Base-by-base conservation (phyloP, 2,113 vertebrate species). In the Platysternon megacephalum region DNA sequence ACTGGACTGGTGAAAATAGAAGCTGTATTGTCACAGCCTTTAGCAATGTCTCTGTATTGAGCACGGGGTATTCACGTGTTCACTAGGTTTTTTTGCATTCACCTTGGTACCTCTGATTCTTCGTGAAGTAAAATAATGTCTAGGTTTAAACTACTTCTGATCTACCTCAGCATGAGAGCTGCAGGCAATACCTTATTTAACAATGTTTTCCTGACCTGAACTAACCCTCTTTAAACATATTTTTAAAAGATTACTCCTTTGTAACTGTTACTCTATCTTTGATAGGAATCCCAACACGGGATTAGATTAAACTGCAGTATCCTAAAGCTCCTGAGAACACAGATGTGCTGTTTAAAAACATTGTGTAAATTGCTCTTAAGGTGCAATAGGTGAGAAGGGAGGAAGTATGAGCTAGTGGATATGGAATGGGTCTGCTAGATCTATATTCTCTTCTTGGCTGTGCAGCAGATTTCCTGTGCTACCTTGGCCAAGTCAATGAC, bases 11-110 rank as follows among this genome's bases (percentile, higher is more conserved):
- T 82, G 91, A 96, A 93, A 96, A 95, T 91, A 56, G 61, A 92
- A 95, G 78, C 46, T 78, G 58, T 83, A 21, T 79, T 65, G 76
- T 94, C 78, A 94, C 86, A 95, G 61, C 85, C 87, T 48, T 86
- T 56, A 56, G 91, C 61, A 61, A 49, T 86, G 85, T 76, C 76
- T 91, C 88, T 85, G 51, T 61, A 44, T 1, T 87, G 55, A 95
- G 42, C 19, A 80, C 24, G 0, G 0, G 16, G 35, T 1, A 80
- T 22, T 86, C 72, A 0, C 39, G 65, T 42, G 88, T 16, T 44
- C 11, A 61, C 65, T 16, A 53, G 4, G 44, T 56, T 44, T 55
- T 90, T 94, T 88, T 81, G 83, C 2, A 6, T 48, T 11, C 19
- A 26, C 26, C 87, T 85, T 35, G 91, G 79, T 24, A 79, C 24